phyloP scores from a whole-genome alignment of 2,797 vertebrate genomes.

The Kryptopterus vitreolus region DNA sequence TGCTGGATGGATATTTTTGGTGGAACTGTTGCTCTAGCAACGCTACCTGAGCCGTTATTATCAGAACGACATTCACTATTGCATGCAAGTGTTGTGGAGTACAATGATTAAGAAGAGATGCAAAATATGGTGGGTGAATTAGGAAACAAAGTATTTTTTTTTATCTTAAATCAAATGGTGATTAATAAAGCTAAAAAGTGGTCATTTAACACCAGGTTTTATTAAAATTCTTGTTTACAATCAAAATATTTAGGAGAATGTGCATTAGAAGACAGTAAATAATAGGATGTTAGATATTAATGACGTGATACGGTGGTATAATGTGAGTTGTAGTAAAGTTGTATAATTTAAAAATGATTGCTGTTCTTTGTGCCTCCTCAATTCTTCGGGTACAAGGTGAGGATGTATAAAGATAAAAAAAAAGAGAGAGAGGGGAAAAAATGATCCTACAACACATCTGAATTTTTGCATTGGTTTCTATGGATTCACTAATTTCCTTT shows the following conservation, averaged over 20 bases:
- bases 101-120: not conserved
- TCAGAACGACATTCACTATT: not conserved
- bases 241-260: not conserved
- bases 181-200: not conserved
- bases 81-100: not conserved
- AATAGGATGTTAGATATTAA: not conserved
- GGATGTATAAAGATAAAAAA: not conserved
- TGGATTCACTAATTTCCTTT: too few relatives aligned
- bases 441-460: not conserved
- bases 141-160: not conserved
- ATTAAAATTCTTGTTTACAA: not conserved
- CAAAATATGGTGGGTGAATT: not conserved
- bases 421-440: too few relatives aligned
- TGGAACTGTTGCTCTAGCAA: slow-evolving; percentile 1
- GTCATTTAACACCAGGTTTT: not conserved
- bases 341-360: not conserved
- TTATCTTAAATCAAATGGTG: too few relatives aligned
- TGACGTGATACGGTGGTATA: not conserved
- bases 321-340: not conserved
- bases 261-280: too few relatives aligned
- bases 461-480: not conserved
- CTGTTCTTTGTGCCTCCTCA: not conserved
- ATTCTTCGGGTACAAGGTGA: not conserved
- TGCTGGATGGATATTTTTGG: not conserved
- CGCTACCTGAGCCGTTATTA: not conserved